These are phyloP conservation scores for Drosophila funebris DNA, from an alignment of 1,140 invertebrate species.

Conservation along the genomic window DNA sequence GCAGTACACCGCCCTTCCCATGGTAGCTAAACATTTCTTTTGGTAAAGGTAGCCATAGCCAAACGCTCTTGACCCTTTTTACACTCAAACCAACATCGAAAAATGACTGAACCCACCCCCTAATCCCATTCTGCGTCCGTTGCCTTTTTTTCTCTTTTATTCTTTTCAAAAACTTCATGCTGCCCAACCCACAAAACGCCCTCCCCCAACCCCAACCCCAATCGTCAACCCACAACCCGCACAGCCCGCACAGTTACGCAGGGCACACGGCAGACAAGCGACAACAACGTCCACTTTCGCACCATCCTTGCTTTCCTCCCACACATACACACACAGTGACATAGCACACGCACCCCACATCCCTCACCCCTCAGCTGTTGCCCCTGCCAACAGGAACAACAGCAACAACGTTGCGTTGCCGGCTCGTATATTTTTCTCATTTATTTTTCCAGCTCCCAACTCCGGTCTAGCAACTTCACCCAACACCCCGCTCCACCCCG, in stretches of 20 bases:
- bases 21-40: constrained; percentile 41
- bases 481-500: constrained; percentile 17
- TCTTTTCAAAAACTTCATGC: constrained; percentile 77
- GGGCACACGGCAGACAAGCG: constrained; percentile 62
- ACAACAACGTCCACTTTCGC: constrained; percentile 81
- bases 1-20: background rate
- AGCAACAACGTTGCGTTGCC: constrained; percentile 78
- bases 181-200: constrained; percentile 48
- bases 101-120: constrained; percentile 6
- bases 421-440: constrained; percentile 81
- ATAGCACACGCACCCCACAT: constrained; percentile 3
- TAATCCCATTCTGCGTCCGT: constrained; percentile 9
- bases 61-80: constrained; percentile 77
- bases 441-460: constrained; percentile 70
- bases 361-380: constrained; percentile 30
- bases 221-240: background rate
- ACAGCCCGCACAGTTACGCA: constrained; percentile 28
- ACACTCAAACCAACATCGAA: constrained; percentile 47
- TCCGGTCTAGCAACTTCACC: constrained; percentile 40
- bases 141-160: constrained; percentile 63
- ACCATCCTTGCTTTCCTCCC: constrained; percentile 32
- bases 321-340: constrained; percentile 8
- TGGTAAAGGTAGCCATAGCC: constrained; percentile 55
- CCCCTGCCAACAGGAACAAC: constrained; percentile 56
- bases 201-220: background rate